phyloP scores from a whole-genome alignment of 1,140 invertebrate species.

The Augochlora pura region DNA sequence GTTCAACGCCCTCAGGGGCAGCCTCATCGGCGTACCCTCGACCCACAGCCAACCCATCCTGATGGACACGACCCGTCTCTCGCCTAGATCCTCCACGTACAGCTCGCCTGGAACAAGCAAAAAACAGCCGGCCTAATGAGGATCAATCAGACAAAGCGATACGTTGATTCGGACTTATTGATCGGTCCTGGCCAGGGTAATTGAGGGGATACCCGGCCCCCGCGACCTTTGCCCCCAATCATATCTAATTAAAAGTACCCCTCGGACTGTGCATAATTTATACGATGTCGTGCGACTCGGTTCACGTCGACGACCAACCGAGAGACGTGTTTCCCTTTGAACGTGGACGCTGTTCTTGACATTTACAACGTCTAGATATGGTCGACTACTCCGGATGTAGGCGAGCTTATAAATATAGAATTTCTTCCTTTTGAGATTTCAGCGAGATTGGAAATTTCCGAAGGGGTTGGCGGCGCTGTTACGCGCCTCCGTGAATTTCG shows the following conservation, averaged over 20 bases:
- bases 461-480: too few species aligned
- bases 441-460: too few species aligned
- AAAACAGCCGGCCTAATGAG: conserved; percentile 22
- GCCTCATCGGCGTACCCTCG: conserved; percentile 74
- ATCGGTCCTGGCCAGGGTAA: conserved; percentile 10
- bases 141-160: conserved; percentile 9
- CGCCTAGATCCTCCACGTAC: conserved; percentile 77
- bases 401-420: too few species aligned
- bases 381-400: too few species aligned
- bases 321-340: neutral
- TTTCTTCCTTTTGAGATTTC: too few species aligned
- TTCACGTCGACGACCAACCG: neutral
- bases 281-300: neutral
- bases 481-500: too few species aligned
- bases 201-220: conserved; percentile 29
- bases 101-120: conserved; percentile 77
- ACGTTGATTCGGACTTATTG: conserved; percentile 9
- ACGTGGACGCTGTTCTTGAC: neutral
- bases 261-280: conserved; percentile 15
- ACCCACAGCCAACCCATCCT: conserved; percentile 79
- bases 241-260: conserved; percentile 25
- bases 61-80: conserved; percentile 75
- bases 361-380: neutral
- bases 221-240: conserved; percentile 4
- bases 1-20: conserved; percentile 79